Evolutionary conservation across 2,797 vertebrate species (phyloP), one percentile per base, ranked within the genome.

Genomic region (Gobionotothen gibberifrons): DNA sequence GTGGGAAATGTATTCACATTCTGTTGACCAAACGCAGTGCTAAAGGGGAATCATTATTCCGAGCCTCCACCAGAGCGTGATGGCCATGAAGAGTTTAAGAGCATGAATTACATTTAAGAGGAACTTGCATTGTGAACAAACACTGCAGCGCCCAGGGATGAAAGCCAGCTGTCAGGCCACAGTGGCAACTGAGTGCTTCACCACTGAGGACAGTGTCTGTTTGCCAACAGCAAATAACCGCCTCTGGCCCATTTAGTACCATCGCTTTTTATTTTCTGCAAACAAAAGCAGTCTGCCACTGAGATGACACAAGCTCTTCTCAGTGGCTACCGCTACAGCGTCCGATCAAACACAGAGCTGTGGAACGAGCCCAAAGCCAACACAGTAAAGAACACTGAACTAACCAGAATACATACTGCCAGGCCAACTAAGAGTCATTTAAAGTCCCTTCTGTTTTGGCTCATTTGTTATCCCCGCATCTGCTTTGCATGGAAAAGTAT

Each of bases 191-290:
- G 78, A 83, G 70, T 63, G 49, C 76, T 66, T 69, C 79, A 82
- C 86, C 83, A 14, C 77, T 65, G 84, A 88, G 86, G 84, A 91
- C 73, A 80, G 82, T 53, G 64, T 76, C 76, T 92, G 89, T 94
- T 94, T 94, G 90, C 93, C 91, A 89, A 84, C 73, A 87, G 92
- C 89, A 94, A 94, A 95, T 87, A 93, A 89, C 76, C 26, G 74
- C 89, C 90, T 90, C 87, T 84, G 90, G 85, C 82, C 86, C 77
- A 76, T 87, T 90, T 90, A 84, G 90, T 79, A 69, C 82, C 88
- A 82, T 84, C 85, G 87, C 74, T 86, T 78, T 85, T 82, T 76
- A 67, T 81, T 68, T 79, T 87, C 81, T 79, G 78, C 89, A 91
- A 89, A 94, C 92, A 93, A 90, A 91, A 83, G 90, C 86, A 64